Evolutionary conservation across 2,113 vertebrate genomes (phyloP).

Genomic region (Lampris incognitus): DNA sequence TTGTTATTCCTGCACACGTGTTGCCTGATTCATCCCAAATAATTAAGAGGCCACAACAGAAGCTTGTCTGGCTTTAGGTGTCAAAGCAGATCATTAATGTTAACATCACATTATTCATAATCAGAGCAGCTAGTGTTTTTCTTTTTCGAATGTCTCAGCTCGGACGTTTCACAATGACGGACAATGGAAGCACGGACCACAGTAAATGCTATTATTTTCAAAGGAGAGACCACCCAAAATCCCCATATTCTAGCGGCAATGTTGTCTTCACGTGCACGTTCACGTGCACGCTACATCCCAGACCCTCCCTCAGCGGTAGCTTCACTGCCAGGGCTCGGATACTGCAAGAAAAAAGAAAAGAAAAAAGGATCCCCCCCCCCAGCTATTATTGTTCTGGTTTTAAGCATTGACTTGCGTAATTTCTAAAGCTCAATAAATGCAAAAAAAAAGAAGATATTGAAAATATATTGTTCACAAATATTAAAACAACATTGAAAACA

Average conservation of each 20-base stretch:
- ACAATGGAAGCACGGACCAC: neutral
- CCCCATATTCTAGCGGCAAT: slow-evolving; percentile 6
- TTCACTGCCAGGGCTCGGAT: slow-evolving; percentile 55
- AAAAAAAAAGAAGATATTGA: too few relatives aligned
- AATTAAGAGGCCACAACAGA: too few relatives aligned
- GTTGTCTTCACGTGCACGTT: slow-evolving; percentile 3
- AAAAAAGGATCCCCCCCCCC: neutral
- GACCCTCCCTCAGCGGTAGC: slow-evolving; percentile 69
- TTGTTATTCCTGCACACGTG: neutral
- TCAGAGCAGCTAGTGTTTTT: too few relatives aligned
- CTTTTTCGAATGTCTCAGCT: neutral
- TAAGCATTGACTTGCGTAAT: neutral
- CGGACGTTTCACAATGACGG: neutral
- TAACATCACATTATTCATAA: too few relatives aligned
- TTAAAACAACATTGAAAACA: neutral
- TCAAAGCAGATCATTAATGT: too few relatives aligned
- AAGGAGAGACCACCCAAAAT: neutral
- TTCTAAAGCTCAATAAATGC: too few relatives aligned
- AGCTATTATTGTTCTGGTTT: neutral
- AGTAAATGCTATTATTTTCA: neutral
- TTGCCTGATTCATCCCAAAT: neutral
- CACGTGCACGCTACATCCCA: slow-evolving; percentile 73
- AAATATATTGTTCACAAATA: too few relatives aligned
- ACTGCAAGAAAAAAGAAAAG: slow-evolving; percentile 11
- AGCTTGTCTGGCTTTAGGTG: too few relatives aligned